Percentiles rank a stretch among this genome's conserved stretches.
Evolutionary conservation across 1,140 invertebrate species (phyloP).

Genomic region (Myzus persicae): DNA sequence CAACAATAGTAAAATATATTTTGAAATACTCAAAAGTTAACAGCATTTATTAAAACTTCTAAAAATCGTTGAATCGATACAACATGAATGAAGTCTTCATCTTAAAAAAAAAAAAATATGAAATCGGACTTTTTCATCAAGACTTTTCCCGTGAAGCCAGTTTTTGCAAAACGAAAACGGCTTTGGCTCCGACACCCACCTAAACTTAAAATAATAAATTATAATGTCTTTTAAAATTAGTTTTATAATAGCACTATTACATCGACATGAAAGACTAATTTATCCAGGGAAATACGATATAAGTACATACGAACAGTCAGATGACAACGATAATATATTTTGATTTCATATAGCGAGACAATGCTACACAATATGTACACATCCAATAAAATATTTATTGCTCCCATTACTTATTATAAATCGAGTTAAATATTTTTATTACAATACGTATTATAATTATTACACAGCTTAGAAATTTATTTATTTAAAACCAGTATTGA

Average conservation of each 20-base stretch:
- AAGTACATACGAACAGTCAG: neutral
- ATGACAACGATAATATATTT: neutral
- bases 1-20: too few species aligned
- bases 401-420: neutral
- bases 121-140: too few species aligned
- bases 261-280: neutral
- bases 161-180: too few species aligned
- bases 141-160: too few species aligned
- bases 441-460: slow-evolving; percentile 26
- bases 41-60: too few species aligned
- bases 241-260: neutral
- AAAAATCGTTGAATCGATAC: too few species aligned
- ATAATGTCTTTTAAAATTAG: neutral
- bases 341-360: neutral
- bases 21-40: too few species aligned
- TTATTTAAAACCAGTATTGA: slow-evolving; percentile 41
- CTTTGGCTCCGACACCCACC: too few species aligned
- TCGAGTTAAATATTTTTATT: slow-evolving; percentile 30
- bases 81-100: too few species aligned
- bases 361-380: too few species aligned
- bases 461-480: slow-evolving; percentile 7
- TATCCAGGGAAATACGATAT: neutral
- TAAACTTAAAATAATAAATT: neutral
- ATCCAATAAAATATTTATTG: slow-evolving; percentile 11
- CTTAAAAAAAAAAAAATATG: too few species aligned